Base-by-base conservation (phyloP, 1,140 invertebrate genomes). In the Drosophila insularis region DNA sequence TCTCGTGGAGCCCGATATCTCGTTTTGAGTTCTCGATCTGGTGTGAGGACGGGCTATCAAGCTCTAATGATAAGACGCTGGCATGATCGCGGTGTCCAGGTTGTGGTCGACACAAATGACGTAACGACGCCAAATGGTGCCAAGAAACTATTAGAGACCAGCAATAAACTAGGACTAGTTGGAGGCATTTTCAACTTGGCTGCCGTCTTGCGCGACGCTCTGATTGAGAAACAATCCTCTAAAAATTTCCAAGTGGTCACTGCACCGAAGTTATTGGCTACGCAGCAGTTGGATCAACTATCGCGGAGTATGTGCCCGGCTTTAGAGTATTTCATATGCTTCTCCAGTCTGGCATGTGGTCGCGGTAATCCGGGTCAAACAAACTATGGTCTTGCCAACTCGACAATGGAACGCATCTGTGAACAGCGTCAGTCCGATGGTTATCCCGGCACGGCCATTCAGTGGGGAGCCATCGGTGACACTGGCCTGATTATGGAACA, bases 381-480 rank as follows among this genome's bases (percentile, higher is more conserved):
- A 13, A 99, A 99, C 93, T 99, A 99, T 89, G 98, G 98, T 55
- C 94, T 97, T 68, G 98, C 98, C 13, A 99, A 99, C 92, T 98
- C 98, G 0, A 95, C 95, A 2, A 99, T 99, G 98, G 98, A 99
- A 92, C 94, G 98, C 62, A 95, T 99, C 32, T 96, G 96, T 80
- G 98, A 99, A 93, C 93, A 95, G 53, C 94, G 98, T 58, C 95
- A 96, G 85, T 93, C 93, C 6, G 95, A 95, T 82, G 97, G 96
- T 8, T 92, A 98, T 31, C 96, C 96, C 61, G 95, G 94, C 40
- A 93, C 98, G 13, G 98, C 98, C 13, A 97, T 99, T 72, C 98
- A 99, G 92, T 99, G 98, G 98, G 98, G 98, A 78, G 98, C 98
- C 19, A 97, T 99, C 78, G 98, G 98, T 71, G 98, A 99, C 92